phyloP scores from a whole-genome alignment of 2,888 invertebrate species.

The Himalopsyche tibetana region DNA sequence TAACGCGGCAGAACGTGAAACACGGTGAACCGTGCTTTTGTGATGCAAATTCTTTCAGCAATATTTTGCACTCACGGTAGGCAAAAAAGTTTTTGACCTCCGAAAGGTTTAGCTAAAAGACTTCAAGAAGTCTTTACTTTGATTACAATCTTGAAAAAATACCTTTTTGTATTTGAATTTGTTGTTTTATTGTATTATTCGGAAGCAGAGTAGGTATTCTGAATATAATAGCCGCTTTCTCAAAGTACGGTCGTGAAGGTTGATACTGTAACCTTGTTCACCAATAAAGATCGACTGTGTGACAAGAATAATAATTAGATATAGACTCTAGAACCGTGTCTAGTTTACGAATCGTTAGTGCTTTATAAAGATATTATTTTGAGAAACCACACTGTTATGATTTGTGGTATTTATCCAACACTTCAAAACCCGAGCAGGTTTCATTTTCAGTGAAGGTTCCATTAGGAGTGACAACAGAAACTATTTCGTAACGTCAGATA shows the following conservation, averaged over 20 bases:
- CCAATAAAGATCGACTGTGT: neutral
- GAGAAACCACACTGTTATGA: too few relatives aligned
- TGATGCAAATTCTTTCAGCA: neutral
- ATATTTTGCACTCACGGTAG: constrained; percentile 5
- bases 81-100: constrained; percentile 22
- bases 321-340: too few relatives aligned
- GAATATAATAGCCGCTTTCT: constrained; percentile 11
- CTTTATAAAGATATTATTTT: too few relatives aligned
- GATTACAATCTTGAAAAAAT: constrained; percentile 34
- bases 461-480: too few relatives aligned
- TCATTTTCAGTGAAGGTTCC: too few relatives aligned
- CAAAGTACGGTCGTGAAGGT: neutral
- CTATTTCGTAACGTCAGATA: too few relatives aligned
- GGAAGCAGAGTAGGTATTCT: neutral
- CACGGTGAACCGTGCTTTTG: neutral
- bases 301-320: too few relatives aligned
- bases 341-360: too few relatives aligned
- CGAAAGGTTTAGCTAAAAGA: constrained; percentile 2
- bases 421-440: too few relatives aligned
- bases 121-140: constrained; percentile 23
- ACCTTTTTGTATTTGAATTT: constrained; percentile 16
- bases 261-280: neutral
- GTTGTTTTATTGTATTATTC: constrained; percentile 28
- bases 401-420: too few relatives aligned
- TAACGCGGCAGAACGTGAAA: neutral